Evolutionary conservation across 2,797 vertebrate species (phyloP).

Genomic region (Pseudochaenichthys georgianus): DNA sequence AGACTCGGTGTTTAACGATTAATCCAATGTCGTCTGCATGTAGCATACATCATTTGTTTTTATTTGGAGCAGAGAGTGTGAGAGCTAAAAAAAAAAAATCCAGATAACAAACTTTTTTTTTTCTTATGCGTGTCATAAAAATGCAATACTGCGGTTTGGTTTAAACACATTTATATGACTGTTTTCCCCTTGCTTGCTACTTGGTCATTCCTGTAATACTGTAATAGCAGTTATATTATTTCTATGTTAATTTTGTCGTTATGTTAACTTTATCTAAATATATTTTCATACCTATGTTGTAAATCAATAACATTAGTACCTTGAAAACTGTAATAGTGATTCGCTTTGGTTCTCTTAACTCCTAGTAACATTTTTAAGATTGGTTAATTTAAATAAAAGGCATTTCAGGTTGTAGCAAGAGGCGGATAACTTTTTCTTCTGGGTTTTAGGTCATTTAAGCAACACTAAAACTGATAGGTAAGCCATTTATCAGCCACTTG

Average conservation of each 20-base stretch:
- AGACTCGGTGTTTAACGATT: slow-evolving; percentile 21
- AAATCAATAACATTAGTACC: not conserved
- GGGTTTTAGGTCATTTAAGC: not conserved
- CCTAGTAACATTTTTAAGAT: not conserved
- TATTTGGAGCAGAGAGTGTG: slow-evolving; percentile 14
- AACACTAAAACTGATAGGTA: not conserved
- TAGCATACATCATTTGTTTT: slow-evolving; percentile 19
- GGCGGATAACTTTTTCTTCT: not conserved
- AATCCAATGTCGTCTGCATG: slow-evolving; percentile 7
- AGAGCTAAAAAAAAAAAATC: slow-evolving; percentile 19
- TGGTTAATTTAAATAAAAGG: not conserved
- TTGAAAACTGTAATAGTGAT: not conserved
- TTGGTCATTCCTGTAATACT: slow-evolving; percentile 5
- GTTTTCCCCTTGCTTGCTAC: slow-evolving; percentile 22
- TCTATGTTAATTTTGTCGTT: slow-evolving; percentile 2
- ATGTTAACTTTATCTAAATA: not conserved
- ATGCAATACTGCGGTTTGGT: slow-evolving; percentile 22
- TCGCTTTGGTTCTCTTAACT: too few relatives aligned
- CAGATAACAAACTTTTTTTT: slow-evolving; percentile 11
- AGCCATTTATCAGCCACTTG: not conserved
- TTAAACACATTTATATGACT: slow-evolving; percentile 29
- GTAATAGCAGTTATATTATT: not conserved
- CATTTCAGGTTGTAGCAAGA: not conserved
- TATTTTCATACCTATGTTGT: not conserved
- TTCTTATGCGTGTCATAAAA: slow-evolving; percentile 49